Conservation (phyloP, 2,113 vertebrate species). For the Calonectris borealis region DNA sequence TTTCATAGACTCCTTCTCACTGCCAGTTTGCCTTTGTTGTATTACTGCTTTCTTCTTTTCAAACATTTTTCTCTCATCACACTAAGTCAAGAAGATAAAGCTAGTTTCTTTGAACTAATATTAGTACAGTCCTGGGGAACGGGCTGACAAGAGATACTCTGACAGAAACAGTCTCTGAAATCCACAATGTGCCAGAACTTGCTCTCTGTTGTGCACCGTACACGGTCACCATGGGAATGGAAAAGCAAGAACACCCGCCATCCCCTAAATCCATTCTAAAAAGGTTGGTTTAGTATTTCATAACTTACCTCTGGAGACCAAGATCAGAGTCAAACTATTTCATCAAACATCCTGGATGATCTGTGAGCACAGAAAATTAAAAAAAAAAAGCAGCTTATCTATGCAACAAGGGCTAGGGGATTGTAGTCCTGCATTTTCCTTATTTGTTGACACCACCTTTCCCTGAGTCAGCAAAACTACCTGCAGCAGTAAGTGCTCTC, state of each 20-base stretch:
- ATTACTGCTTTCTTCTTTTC: constrained; percentile 10
- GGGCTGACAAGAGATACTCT: neutral
- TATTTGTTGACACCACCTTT: neutral
- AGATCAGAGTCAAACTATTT: neutral
- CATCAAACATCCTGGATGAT: neutral
- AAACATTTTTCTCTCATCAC: constrained; percentile 8
- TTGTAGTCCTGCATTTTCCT: neutral
- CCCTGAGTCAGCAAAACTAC: neutral
- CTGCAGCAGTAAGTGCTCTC: neutral
- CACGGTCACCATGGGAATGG: neutral
- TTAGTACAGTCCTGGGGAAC: constrained; percentile 7
- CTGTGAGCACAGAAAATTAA: neutral
- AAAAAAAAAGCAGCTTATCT: neutral
- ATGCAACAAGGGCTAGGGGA: neutral
- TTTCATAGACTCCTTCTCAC: neutral
- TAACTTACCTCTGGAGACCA: neutral
- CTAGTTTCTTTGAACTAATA: constrained; percentile 40
- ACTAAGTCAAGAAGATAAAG: constrained; percentile 2
- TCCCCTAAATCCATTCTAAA: neutral
- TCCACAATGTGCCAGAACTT: neutral
- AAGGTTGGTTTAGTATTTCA: neutral
- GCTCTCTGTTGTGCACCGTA: neutral
- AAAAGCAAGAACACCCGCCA: neutral
- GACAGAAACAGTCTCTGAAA: neutral
- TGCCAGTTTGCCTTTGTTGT: constrained; percentile 14